Evolutionary conservation across 2,113 vertebrate species (phyloP).

Genomic region (Calidris pygmaea): DNA sequence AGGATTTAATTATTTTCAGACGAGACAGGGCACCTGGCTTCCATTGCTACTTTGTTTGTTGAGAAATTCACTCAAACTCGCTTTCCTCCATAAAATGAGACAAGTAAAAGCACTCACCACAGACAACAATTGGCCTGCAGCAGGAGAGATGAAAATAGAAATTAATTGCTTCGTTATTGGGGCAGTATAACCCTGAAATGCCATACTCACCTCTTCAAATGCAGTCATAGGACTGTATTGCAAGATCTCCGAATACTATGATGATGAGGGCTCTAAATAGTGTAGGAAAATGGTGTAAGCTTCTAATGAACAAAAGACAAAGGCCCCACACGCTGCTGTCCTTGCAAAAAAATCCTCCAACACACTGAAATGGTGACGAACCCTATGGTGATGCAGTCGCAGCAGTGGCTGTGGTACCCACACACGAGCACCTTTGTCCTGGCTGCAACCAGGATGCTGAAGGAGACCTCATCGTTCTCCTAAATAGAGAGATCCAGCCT

Average conservation of each 20-base stretch:
- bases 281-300: rapidly evolving
- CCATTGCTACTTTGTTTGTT: background rate
- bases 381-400: background rate
- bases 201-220: background rate
- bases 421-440: background rate
- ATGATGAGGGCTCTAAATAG: background rate
- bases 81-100: background rate
- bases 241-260: rapidly evolving
- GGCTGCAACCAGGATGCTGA: background rate
- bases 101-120: background rate
- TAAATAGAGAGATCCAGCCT: background rate
- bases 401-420: background rate
- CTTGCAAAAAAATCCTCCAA: background rate
- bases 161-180: background rate
- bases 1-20: background rate
- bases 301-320: background rate
- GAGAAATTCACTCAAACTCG: background rate
- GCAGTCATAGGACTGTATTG: background rate
- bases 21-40: background rate
- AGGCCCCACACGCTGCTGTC: background rate
- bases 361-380: background rate
- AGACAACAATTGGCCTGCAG: background rate
- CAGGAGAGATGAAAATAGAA: background rate
- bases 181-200: background rate
- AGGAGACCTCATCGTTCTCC: background rate